These are phyloP conservation scores for Cepaea hortensis DNA, from an alignment of 2,888 invertebrate species.

Conservation along the genomic window DNA sequence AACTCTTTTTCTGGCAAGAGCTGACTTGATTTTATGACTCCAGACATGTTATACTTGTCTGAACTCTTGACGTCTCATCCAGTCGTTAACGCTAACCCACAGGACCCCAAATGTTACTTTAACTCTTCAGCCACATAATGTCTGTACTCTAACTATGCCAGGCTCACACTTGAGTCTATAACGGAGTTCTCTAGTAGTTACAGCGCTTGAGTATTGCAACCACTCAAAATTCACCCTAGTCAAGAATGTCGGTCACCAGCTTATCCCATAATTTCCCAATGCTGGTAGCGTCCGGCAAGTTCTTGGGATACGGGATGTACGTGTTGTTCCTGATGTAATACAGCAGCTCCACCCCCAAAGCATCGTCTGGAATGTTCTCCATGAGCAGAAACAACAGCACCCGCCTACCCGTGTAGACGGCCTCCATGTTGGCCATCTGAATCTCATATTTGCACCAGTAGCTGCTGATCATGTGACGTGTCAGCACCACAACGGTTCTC, in stretches of 20 bases:
- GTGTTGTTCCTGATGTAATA: conserved; percentile 38
- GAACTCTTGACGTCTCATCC: too few species aligned
- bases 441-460: conserved; percentile 50
- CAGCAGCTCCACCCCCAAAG: conserved; percentile 40
- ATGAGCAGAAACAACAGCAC: conserved; percentile 47
- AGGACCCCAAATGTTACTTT: too few species aligned
- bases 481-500: conserved; percentile 49
- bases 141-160: too few species aligned
- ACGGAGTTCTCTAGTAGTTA: too few species aligned
- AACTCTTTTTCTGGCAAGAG: too few species aligned
- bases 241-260: background rate
- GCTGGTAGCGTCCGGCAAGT: background rate
- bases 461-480: conserved; percentile 29
- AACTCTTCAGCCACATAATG: too few species aligned
- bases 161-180: too few species aligned
- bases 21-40: too few species aligned
- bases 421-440: conserved; percentile 51
- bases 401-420: conserved; percentile 35
- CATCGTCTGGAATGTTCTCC: conserved; percentile 40
- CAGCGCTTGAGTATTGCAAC: too few species aligned
- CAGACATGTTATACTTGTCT: too few species aligned
- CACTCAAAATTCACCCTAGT: background rate
- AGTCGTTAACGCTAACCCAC: too few species aligned
- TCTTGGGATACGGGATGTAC: conserved; percentile 35
- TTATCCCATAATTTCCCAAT: conserved; percentile 21